Evolutionary conservation across 2,797 vertebrate species (phyloP), one percentile per base, ranked within the genome.

Genomic region (Tragelaphus oryx): DNA sequence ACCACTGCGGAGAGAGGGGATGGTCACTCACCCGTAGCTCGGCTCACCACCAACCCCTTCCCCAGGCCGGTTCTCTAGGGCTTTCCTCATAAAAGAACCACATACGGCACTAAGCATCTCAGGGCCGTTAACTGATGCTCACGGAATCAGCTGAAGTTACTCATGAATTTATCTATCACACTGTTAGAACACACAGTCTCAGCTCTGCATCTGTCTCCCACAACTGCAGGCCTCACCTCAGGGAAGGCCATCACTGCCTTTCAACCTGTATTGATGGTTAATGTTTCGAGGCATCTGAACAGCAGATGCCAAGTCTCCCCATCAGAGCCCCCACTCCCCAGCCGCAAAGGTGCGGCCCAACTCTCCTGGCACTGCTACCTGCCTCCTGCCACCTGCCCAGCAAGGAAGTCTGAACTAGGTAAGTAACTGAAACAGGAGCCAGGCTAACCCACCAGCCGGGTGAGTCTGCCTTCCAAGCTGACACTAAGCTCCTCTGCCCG

Each of bases 1-100:
- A 99, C 99, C 98, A 99, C 99, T 99, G 94, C 12, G 50, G n/a
- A 62, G 48, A 6, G 71, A 88, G 18, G 96, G 11, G 9, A 50
- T 22, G 54, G 57, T 97, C 79, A 78, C 17, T 18, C 28, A 50
- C 28, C 11, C 3, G 37, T 37, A 74, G 68, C 68, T 44, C 1
- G 11, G 68, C 33, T 74, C 37, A 44, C 22, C 41, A 26, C 71
- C 71, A 46, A 37, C 41, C 71, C 37, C 12, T 14, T 46, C 71
- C 41, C 71, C 2, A 16, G 41, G 24, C 71, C 0, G 4, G 41
- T 74, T 44, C 75, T 78, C 46, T 11, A 78, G 28, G 75, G 76
- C 75, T 52, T 57, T 83, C 44, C 16, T 79, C 85, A 2, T 18
- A 57, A 48, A 94, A 89, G 57, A 48, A 79, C 74, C 57, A 78